Conservation (phyloP, 2,888 invertebrate species). For the Drosophila koepferae region DNA sequence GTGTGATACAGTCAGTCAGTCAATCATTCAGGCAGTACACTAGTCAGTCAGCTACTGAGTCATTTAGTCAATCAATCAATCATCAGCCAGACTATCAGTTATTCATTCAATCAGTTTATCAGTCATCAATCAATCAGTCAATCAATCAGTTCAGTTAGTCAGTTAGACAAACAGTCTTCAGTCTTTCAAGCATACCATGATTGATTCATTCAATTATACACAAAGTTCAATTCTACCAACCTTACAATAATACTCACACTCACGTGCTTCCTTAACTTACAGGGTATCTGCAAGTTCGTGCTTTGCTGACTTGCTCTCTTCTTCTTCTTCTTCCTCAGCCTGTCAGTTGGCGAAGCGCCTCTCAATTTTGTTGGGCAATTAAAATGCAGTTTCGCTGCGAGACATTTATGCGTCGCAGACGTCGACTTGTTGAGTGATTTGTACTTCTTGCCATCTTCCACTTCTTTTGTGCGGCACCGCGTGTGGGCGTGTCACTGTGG, state of each 20-base stretch:
- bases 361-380: conserved; percentile 69
- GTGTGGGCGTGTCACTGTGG: conserved; percentile 54
- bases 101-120: neutral
- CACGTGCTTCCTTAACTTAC: neutral
- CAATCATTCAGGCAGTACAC: too few relatives aligned
- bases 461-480: conserved; percentile 7
- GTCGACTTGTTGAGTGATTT: conserved; percentile 74
- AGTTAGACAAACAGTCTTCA: neutral
- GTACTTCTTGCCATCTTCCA: conserved; percentile 27
- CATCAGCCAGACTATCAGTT: neutral
- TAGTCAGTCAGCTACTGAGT: too few relatives aligned
- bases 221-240: neutral
- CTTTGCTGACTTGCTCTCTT: conserved; percentile 7
- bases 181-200: neutral
- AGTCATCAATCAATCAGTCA: neutral
- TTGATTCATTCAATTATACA: neutral
- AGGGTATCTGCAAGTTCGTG: conserved; percentile 11
- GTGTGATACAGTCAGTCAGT: too few relatives aligned
- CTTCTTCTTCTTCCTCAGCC: conserved; percentile 26
- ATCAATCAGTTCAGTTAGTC: neutral
- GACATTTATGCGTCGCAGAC: conserved; percentile 68
- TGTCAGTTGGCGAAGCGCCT: conserved; percentile 55
- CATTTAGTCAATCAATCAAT: neutral
- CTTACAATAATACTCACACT: neutral
- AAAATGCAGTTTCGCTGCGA: conserved; percentile 73